phyloP scores from a whole-genome alignment of 1,140 invertebrate genomes.

The Drosophila truncata region DNA sequence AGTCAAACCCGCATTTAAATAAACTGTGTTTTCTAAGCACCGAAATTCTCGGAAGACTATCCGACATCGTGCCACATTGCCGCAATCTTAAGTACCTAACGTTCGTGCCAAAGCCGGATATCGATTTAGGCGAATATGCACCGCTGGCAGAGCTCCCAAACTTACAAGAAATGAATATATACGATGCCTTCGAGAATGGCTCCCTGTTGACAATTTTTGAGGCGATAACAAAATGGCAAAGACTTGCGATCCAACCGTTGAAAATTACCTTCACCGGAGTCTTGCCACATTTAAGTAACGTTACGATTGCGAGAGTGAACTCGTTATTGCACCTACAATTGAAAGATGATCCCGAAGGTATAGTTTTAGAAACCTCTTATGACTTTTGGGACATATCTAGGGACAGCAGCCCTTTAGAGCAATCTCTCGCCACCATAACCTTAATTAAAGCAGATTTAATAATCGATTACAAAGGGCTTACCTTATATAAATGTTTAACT shows the following conservation, averaged over 20 bases:
- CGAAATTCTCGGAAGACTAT: not conserved
- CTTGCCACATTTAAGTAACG: not conserved
- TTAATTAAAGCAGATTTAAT: not conserved
- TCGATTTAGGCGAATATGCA: not conserved
- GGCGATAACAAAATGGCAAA: not conserved
- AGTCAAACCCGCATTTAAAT: not conserved
- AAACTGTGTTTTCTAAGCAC: rapidly evolving
- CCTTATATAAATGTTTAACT: not conserved
- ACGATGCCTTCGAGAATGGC: not conserved
- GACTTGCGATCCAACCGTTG: not conserved
- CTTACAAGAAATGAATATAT: not conserved
- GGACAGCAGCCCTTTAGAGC: not conserved
- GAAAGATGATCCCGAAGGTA: not conserved
- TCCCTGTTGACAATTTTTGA: not conserved
- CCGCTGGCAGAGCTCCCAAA: not conserved
- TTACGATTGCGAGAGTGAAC: not conserved
- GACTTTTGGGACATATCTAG: not conserved
- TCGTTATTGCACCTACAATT: not conserved
- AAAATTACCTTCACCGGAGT: not conserved
- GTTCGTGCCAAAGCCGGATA: not conserved
- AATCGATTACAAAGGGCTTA: not conserved
- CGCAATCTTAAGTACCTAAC: not conserved
- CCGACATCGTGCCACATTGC: conserved; percentile 4
- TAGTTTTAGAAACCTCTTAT: not conserved
- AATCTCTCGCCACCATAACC: not conserved